Base-by-base conservation (phyloP, 2,797 vertebrate genomes). In the Tragopan temminckii region DNA sequence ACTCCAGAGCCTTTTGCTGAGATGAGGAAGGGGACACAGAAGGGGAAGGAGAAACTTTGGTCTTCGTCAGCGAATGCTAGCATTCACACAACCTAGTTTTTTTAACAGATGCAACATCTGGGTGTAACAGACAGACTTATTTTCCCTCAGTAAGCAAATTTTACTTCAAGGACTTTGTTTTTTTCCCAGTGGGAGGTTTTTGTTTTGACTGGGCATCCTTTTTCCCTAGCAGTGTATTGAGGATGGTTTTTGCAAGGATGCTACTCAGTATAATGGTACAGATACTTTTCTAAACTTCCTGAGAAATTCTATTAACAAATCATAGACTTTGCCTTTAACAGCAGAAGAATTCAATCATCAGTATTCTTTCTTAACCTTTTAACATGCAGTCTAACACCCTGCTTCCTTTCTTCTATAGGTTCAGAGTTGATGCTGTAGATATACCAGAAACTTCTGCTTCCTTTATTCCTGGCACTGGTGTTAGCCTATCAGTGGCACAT, bases 361-460 rank as follows among this genome's bases (percentile, higher is more conserved):
- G 36, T 35, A 43, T 19, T 84, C 11, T 18, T 85, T 68, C 50
- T 80, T 77, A 62, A n/a, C 57, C 13, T 75, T 88, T 78, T 42
- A 25, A 61, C 7, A 16, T 63, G 15, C 27, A 15, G 23, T 48
- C 62, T 94, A 69, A 96, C 59, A 72, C 35, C 16, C 27, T n/a
- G 13, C 7, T 61, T 78, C 94, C 76, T 94, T 79, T 80, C 77
- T 95, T 96, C 74, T 85, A 46, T 84, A 97, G 97, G 87, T 95
- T 97, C 74, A 96, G 94, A 97, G 93, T 97, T 94, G 94, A 69
- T 4, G 71, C 89, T 80, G 62, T 97, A 80, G 94, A 96, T 80
- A 94, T 97, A 45, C 95, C 96, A 80, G 97, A 97, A 80, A 93
- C 91, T 9, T 97, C 95, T 62, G 36, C 97, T 68, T 75, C 96